Evolutionary conservation across 2,888 invertebrate genomes (phyloP).

Genomic region (Malthinus flaveolus): DNA sequence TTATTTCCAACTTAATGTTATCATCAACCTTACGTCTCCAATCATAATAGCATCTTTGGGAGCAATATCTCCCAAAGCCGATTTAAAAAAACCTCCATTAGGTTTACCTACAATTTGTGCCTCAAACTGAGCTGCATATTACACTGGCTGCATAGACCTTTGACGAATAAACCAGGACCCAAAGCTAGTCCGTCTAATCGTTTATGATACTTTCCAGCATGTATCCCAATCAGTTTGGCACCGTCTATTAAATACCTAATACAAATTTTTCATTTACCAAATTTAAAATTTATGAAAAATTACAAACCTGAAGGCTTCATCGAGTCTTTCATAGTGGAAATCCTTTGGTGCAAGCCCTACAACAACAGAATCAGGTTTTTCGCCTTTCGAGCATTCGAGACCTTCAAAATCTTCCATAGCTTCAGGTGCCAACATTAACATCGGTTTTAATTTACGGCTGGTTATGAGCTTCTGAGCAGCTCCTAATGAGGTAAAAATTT

Average conservation of each 20-base stretch:
- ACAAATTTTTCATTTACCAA: slow-evolving; percentile 5
- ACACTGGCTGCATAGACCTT: no score
- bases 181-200: slow-evolving; percentile 70
- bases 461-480: slow-evolving; percentile 68
- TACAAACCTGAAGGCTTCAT: slow-evolving; percentile 69
- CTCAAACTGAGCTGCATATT: slow-evolving; percentile 69
- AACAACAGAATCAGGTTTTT: slow-evolving; percentile 70
- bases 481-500: slow-evolving; percentile 77
- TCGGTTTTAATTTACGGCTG: slow-evolving; percentile 64
- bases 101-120: slow-evolving; percentile 79
- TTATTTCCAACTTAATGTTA: neutral
- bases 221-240: slow-evolving; percentile 74
- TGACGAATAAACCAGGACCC: slow-evolving; percentile 83
- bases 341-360: slow-evolving; percentile 79
- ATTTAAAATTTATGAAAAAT: neutral
- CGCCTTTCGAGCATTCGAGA: slow-evolving; percentile 50
- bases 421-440: slow-evolving; percentile 70
- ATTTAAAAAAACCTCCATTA: slow-evolving; percentile 66
- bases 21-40: slow-evolving; percentile 68
- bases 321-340: slow-evolving; percentile 73
- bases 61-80: slow-evolving; percentile 53
- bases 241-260: slow-evolving; percentile 65
- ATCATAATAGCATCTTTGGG: slow-evolving; percentile 75
- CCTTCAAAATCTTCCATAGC: slow-evolving; percentile 78
- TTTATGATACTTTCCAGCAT: slow-evolving; percentile 77